Conservation (phyloP, 1,140 invertebrate genomes). For the Triops cancriformis region DNA sequence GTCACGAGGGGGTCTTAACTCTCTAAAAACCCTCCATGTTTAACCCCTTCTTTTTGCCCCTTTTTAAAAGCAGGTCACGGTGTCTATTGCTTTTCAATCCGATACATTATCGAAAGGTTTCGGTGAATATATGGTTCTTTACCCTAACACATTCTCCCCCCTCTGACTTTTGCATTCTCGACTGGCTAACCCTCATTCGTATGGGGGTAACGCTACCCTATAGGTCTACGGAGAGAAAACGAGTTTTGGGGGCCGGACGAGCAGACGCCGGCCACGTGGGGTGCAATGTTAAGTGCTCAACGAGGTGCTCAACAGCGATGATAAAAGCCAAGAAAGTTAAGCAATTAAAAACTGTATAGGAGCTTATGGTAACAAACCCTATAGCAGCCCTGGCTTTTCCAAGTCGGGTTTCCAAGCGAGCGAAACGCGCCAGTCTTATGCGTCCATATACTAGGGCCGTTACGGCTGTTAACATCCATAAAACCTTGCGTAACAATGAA, state of each 20-base stretch:
- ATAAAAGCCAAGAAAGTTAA: background rate
- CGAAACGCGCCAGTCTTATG: too few species aligned
- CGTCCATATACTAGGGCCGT: background rate
- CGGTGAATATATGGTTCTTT: too few species aligned
- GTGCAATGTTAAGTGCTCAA: background rate
- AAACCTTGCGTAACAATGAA: background rate
- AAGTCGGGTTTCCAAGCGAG: too few species aligned
- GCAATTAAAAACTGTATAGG: background rate
- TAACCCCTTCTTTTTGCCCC: background rate
- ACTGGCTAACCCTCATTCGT: too few species aligned
- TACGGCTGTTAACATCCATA: background rate
- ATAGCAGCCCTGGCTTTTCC: too few species aligned
- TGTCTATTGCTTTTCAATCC: background rate
- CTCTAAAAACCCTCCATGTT: background rate
- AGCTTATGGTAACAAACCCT: too few species aligned
- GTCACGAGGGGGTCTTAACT: background rate
- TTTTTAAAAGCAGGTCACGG: background rate
- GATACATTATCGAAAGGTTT: constrained; percentile 1
- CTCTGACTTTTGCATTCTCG: too few species aligned
- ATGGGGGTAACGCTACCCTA: too few species aligned
- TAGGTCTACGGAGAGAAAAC: too few species aligned
- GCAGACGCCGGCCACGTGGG: constrained; percentile 5
- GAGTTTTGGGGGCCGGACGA: background rate
- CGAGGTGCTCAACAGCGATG: background rate
- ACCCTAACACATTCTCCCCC: too few species aligned